These are phyloP conservation scores for Fistularia commersonii DNA, from an alignment of 2,797 vertebrate genomes.

Conservation along the genomic window DNA sequence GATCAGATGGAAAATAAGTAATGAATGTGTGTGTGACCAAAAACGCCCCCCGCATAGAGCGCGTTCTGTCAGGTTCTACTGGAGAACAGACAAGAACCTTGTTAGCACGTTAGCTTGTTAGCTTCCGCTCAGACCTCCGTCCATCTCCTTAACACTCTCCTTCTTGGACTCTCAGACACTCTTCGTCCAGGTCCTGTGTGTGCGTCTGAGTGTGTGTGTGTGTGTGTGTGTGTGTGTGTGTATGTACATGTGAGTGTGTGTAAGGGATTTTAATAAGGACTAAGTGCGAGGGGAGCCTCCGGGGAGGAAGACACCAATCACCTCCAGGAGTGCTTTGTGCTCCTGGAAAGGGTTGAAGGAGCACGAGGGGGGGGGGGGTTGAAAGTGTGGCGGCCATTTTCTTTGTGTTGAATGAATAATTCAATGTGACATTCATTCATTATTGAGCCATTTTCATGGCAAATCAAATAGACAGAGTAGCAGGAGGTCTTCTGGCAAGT, in stretches of 20 bases:
- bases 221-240: constrained; percentile 30
- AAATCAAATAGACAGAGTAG: constrained; percentile 73
- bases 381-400: constrained; percentile 65
- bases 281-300: constrained; percentile 66
- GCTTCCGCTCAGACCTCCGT: too few relatives aligned
- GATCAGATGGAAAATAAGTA: too few relatives aligned
- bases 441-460: constrained; percentile 75
- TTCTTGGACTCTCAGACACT: constrained; percentile 72
- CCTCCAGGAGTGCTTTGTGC: constrained; percentile 59
- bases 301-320: constrained; percentile 68
- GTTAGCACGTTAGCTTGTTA: too few relatives aligned
- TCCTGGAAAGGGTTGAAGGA: constrained; percentile 69
- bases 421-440: constrained; percentile 72
- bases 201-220: constrained; percentile 22
- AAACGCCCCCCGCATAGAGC: too few relatives aligned
- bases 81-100: too few relatives aligned
- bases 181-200: constrained; percentile 71
- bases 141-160: too few relatives aligned
- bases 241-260: constrained; percentile 67
- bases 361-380: constrained; percentile 61
- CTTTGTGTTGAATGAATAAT: constrained; percentile 71
- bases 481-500: too few relatives aligned
- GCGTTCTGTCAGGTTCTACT: too few relatives aligned
- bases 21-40: too few relatives aligned
- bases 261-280: constrained; percentile 73